phyloP scores from a whole-genome alignment of 2,113 vertebrate species.

The Copsychus sechellarum region DNA sequence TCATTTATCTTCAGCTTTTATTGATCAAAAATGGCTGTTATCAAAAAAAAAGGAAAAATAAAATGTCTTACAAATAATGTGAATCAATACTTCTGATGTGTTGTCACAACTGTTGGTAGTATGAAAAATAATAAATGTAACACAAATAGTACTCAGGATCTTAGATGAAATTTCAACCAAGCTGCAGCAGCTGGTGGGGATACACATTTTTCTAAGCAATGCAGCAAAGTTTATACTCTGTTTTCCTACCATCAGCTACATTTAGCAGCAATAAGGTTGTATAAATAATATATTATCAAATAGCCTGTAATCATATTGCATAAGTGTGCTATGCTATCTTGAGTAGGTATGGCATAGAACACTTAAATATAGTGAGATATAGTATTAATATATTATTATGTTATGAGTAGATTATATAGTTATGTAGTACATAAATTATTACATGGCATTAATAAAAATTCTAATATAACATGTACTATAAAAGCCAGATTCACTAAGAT shows the following conservation, averaged over 20 bases:
- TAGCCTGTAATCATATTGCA: background rate
- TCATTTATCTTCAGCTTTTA: background rate
- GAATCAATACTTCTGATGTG: background rate
- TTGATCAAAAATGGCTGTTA: constrained; percentile 1
- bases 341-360: background rate
- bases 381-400: background rate
- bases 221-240: background rate
- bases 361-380: background rate
- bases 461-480: background rate
- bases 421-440: background rate
- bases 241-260: background rate
- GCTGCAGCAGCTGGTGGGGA: background rate
- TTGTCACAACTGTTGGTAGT: background rate
- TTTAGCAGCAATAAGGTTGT: background rate
- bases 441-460: background rate
- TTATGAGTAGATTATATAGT: background rate
- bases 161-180: background rate
- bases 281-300: background rate
- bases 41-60: background rate
- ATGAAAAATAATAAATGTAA: background rate
- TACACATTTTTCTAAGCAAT: background rate
- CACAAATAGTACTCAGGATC: background rate
- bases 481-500: background rate
- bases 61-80: background rate
- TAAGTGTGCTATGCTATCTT: background rate